Evolutionary conservation across 2,888 invertebrate species (phyloP), one percentile per base, ranked within the genome.

Genomic region (Drosophila villosipedis): DNA sequence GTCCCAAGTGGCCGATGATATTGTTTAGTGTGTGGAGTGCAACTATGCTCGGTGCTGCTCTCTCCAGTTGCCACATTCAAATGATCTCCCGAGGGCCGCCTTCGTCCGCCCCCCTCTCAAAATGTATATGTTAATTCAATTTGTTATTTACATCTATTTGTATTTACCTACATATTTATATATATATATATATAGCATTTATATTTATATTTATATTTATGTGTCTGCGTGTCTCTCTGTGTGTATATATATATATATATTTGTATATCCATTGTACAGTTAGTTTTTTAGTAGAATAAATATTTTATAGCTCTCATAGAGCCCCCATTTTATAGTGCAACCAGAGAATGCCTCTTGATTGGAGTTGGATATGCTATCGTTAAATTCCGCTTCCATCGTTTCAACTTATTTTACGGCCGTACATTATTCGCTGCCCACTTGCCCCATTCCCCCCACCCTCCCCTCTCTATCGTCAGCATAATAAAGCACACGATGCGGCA

Each of bases 301-400:
- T 82, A 85, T 88, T 89, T 87, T 91, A 88, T 88, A 78, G 87
- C 87, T 88, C 87, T 88, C 90, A 88, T 88, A 88, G 91, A 87
- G 87, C 88, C 73, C 59, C 59, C 65, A 70, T 87, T 89, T 90
- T 89, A 89, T 89, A 90, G 86, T 76, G 80, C 80, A 82, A 75
- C 68, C 77, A 57, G 69, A 73, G 77, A 72, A 63, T 63, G 75
- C 52, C 73, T 76, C 55, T 63, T 69, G 53, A 30, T 49, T 43
- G 58, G 55, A 59, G 57, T 41, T 58, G 30, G 35, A 41, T 64
- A 31, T 60, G 55, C 33, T 35, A 68, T 84, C 79, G 66, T 84
- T 68, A 79, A 80, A 71, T 72, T 71, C 68, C 28, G 25, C 47
- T 50, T 74, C 30, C 25, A 54, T 59, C 73, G 74, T 63, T 61